Base-by-base conservation (phyloP, 2,113 vertebrate species). In the Smithornis capensis region DNA sequence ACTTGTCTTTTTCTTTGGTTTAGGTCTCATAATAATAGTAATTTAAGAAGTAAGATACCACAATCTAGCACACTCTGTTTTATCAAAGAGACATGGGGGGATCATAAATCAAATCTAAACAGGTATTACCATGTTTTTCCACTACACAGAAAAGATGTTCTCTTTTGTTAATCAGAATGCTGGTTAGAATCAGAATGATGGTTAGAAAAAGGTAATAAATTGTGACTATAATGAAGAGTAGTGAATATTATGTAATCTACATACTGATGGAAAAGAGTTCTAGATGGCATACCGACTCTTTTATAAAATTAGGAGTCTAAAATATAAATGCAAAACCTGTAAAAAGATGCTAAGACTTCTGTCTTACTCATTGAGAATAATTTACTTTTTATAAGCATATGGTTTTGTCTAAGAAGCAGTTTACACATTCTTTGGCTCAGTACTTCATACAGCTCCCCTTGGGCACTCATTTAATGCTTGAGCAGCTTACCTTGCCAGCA, bases 401-500 rank as follows among this genome's bases (percentile, higher is more conserved):
- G n/a, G 7, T 29, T 87, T 65, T 83, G 40, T 44, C 53, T 56
- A 60, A 69, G 45, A 85, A 92, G 59, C 5, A 33, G 16, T 49
- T 40, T 29, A 60, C 2, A 21, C 8, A 31, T 47, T 86, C 31
- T 57, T 16, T 19, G 24, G 11, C 24, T 78, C 47, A 38, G 29
- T 59, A 91, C 83, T 87, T 89, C 27, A 47, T 60, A 55, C 35
- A 57, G 15, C 27, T 86, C 42, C 28, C 22, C 35, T 37, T 69
- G 18, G 70, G 42, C 42, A 95, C 17, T 52, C 16, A 33, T 52
- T 60, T 60, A 82, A 67, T 38, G 28, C 53, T 75, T 73, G 70
- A 29, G 63, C 33, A 62, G 71, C 97, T 90, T 96, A 99, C 99
- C 99, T 98, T 57, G 99, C 98, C 55, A 99, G 98, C 86, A 99